Evolutionary conservation across 1,140 invertebrate genomes (phyloP).

Genomic region (Euwallacea fornicatus): DNA sequence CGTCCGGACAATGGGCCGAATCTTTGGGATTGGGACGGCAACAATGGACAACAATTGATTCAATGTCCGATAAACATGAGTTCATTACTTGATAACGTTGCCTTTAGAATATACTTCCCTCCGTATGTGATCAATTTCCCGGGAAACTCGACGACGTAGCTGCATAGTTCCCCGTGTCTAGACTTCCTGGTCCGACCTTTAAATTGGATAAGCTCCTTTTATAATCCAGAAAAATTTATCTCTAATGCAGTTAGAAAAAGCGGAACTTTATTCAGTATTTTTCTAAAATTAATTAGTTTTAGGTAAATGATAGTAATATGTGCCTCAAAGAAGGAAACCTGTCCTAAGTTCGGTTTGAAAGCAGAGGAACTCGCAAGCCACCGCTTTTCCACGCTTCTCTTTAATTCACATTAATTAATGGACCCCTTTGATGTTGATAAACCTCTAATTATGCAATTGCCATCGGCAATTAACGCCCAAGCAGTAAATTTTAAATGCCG

Average conservation of each 20-base stretch:
- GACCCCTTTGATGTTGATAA: conserved; percentile 12
- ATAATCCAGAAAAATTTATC: neutral
- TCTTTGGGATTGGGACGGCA: conserved; percentile 42
- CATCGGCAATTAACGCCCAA: conserved; percentile 5
- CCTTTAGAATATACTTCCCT: conserved; percentile 27
- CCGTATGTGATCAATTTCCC: conserved; percentile 36
- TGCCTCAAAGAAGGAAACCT: too few species aligned
- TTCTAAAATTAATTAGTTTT: too few species aligned
- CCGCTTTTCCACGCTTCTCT: neutral
- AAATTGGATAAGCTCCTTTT: conserved; percentile 10
- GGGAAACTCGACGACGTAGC: conserved; percentile 18
- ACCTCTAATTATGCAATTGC: conserved; percentile 12
- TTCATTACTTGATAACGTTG: conserved; percentile 49
- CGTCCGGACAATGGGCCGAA: conserved; percentile 39
- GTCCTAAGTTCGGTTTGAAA: neutral
- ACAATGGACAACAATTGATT: conserved; percentile 49
- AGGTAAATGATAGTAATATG: too few species aligned
- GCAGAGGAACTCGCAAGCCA: neutral
- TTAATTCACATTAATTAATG: conserved; percentile 11
- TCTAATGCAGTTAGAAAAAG: neutral
- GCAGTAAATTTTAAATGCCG: too few species aligned
- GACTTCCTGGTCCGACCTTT: conserved; percentile 10
- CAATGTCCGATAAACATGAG: conserved; percentile 46
- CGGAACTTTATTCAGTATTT: neutral
- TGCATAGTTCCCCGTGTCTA: conserved; percentile 26